Base-by-base conservation (phyloP, 30 jellyfish, hydroid and myxozoan genomes). In the Calvadosia cruxmelitensis region DNA sequence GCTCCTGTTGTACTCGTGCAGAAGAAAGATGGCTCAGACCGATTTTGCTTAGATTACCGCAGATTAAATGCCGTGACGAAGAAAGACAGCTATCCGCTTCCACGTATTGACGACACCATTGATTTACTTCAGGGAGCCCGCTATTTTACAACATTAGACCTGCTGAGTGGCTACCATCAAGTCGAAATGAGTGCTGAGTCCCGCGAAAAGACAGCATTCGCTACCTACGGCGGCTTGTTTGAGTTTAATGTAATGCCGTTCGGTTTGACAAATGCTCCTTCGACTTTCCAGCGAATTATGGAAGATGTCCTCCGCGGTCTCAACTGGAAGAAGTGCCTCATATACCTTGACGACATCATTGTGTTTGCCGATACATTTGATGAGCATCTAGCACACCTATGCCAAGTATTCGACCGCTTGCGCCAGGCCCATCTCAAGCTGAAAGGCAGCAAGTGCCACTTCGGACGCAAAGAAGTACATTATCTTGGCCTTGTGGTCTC, bases 1-100 rank as follows among this genome's bases (percentile, higher is more conserved):
- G 24, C 84, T 1, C 94, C 94, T 20, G 53, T 75, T 23, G 94
- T 81, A n/a, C 78, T 73, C 23, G 79, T 81, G 30, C 13, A 34
- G 10, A 81, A 74, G 51, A 69, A 69, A n/a, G 78, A 75, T 31
- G 92, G 78, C 26, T 16, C 64, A n/a, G n/a, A 33, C 24, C 76
- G 94, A 0, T 68, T 81, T 50, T 83, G 95, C 63, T 31, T 77
- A 26, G 95, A 83, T 49, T 76, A 66, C 48, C 64, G 86, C n/a
- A 70, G 70, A 50, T 52, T 83, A 48, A 83, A 68, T 63, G 30
- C 85, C 26, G 79, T 83, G 26, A 76, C 93, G 29, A 69, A 67
- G 30, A 73, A 34, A 48, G 78, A 82, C 30, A 63, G 79, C 10
- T 75, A 72, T 35, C 94, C 84, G 3, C 26, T 83, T n/a, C 95